Percentiles rank a stretch among this genome's conserved stretches.
phyloP scores from a whole-genome alignment of 2,113 vertebrate genomes.

The Amphilophus citrinellus region DNA sequence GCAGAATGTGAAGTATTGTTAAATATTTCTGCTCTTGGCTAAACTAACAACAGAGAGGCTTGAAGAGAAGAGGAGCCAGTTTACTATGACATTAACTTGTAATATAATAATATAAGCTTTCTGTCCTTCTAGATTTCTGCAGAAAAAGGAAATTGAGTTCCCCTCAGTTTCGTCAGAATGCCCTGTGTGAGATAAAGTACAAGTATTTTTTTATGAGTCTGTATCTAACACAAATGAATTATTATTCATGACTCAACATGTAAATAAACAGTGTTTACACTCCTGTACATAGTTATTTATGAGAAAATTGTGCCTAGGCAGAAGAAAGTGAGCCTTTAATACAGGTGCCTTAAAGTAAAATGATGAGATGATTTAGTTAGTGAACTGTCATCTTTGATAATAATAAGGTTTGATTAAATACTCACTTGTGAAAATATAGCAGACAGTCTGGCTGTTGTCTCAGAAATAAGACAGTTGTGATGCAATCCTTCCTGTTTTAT shows the following conservation, averaged over 20 bases:
- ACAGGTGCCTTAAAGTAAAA: neutral
- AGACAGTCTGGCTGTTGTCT: neutral
- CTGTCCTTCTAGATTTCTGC: neutral
- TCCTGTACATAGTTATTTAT: neutral
- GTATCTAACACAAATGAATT: neutral
- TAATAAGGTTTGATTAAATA: neutral
- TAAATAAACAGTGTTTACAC: neutral
- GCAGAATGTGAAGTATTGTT: neutral
- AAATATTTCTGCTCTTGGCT: neutral
- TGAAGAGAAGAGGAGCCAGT: neutral
- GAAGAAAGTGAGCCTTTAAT: conserved; percentile 5
- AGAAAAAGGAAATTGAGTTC: neutral
- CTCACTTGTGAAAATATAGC: neutral
- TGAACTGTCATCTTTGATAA: neutral
- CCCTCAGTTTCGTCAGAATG: neutral
- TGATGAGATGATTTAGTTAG: neutral
- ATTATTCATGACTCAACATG: conserved; percentile 10
- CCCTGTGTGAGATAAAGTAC: conserved; percentile 16
- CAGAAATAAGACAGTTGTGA: conserved; percentile 18
- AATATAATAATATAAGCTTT: neutral
- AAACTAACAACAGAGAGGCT: neutral
- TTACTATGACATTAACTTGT: neutral
- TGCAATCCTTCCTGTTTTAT: conserved; percentile 45
- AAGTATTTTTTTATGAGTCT: conserved; percentile 8
- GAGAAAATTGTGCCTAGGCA: neutral